Conservation (phyloP, 2,888 invertebrate species). For the Drosophila histrio region DNA sequence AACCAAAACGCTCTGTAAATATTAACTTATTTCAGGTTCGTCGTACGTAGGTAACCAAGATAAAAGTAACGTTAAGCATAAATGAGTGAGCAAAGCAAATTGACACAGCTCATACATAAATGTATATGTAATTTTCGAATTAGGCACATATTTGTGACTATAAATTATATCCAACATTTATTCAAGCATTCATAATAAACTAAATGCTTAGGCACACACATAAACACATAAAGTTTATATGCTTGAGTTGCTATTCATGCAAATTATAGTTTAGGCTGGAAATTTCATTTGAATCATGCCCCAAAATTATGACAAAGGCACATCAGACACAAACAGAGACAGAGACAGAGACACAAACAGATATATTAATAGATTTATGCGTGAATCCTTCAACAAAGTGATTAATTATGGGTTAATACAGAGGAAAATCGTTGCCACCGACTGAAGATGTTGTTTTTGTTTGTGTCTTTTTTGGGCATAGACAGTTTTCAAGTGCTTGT, state of each 20-base stretch:
- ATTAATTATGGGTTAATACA: constrained; percentile 71
- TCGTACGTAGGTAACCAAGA: constrained; percentile 6
- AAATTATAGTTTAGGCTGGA: constrained; percentile 51
- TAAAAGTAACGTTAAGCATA: constrained; percentile 25
- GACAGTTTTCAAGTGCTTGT: constrained; percentile 36
- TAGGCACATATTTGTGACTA: constrained; percentile 37
- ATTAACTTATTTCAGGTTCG: constrained; percentile 16
- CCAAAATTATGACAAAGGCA: constrained; percentile 40
- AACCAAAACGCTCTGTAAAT: constrained; percentile 22
- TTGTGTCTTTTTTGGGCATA: constrained; percentile 12
- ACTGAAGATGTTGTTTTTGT: constrained; percentile 23
- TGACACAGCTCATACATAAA: constrained; percentile 17
- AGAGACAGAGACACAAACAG: constrained; percentile 1
- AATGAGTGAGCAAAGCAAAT: constrained; percentile 43
- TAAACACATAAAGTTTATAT: constrained; percentile 24
- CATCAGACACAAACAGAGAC: constrained; percentile 4
- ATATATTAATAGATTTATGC: constrained; percentile 49
- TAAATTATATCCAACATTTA: constrained; percentile 60
- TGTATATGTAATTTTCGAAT: constrained; percentile 48
- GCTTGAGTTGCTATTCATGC: constrained; percentile 36
- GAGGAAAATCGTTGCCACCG: constrained; percentile 53
- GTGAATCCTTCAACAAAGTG: constrained; percentile 28
- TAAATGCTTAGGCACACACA: constrained; percentile 27
- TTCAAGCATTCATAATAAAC: constrained; percentile 66
- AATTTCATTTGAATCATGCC: constrained; percentile 40